Evolutionary conservation across 1,140 invertebrate species (phyloP), one percentile per base, ranked within the genome.

Genomic region (Zaprionus tsacasi): DNA sequence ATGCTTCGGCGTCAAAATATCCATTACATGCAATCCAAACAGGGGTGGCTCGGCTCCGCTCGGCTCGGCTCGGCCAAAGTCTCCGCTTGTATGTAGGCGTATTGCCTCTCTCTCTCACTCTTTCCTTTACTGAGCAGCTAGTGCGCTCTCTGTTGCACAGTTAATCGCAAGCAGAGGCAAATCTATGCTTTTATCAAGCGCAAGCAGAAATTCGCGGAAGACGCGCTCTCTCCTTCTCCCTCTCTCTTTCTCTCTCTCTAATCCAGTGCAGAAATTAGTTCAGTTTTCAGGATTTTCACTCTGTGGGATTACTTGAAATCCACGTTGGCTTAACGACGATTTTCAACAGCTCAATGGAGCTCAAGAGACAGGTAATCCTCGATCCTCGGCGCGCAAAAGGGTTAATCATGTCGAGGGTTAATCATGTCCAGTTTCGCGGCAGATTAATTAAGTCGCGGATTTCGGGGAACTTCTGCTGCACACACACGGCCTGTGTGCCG

Each of bases 11-110:
- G 91, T 92, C 91, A 92, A 92, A 92, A 92, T 92, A 92, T 92
- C 83, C 82, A 92, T 92, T 92, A 92, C 81, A 91, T 76, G 81
- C 81, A 91, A 91, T 91, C 87, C 79, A 91, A 92, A 92, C 78
- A 92, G 87, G 86, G 90, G 78, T 73, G 78, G 60, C 43, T 56
- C 59, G 54, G 27, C 27, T 30, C 21, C 1, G 27, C 27, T n/a
- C n/a, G 78, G 60, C 43, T 56, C 59, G 54, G 27, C 27, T 30
- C 21, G 27, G 27, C 27, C 27, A 30, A 30, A 30, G 27, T 30
- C 27, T 30, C 27, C 27, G 12, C 55, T 59, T 45, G 67, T 75
- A 70, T 45, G 67, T 75, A 75, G 72, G 73, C 73, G 70, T 73
- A 61, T 67, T 52, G 59, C 1, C 38, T 48, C 57, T 43, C 38